These are phyloP conservation scores for Stenoptilia bipunctidactyla DNA, from an alignment of 2,888 invertebrate species.

Conservation along the genomic window DNA sequence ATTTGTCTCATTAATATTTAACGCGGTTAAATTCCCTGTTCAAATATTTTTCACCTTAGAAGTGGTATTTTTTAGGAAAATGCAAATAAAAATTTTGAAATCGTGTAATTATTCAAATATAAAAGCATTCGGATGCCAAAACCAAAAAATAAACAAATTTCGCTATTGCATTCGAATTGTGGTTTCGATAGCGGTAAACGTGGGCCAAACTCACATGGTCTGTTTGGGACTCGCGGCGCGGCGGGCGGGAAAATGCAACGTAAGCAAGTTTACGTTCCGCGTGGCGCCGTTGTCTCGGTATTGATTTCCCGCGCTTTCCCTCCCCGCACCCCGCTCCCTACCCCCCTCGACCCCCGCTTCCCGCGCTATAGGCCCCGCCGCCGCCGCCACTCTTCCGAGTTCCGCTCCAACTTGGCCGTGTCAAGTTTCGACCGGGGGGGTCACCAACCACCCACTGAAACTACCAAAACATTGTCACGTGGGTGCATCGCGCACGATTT, in stretches of 20 bases:
- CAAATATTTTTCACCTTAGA: too few relatives aligned
- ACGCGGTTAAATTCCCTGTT: too few relatives aligned
- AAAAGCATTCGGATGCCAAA: too few relatives aligned
- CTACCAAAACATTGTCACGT: slow-evolving; percentile 35
- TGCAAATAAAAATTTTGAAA: too few relatives aligned
- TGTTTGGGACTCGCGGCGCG: background rate
- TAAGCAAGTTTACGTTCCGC: slow-evolving; percentile 5
- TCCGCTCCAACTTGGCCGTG: background rate
- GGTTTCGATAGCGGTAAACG: too few relatives aligned
- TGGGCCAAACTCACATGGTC: too few relatives aligned
- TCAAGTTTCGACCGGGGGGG: slow-evolving; percentile 9
- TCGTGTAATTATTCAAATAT: too few relatives aligned
- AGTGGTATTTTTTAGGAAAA: too few relatives aligned
- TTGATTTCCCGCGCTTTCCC: slow-evolving; percentile 35
- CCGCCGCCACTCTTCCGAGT: slow-evolving; percentile 13
- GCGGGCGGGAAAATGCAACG: slow-evolving; percentile 5
- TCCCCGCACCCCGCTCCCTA: slow-evolving; percentile 13
- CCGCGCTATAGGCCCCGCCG: slow-evolving; percentile 17
- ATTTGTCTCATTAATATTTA: too few relatives aligned
- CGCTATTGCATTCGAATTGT: too few relatives aligned
- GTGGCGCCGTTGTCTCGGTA: slow-evolving; percentile 27
- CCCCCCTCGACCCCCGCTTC: slow-evolving; percentile 17
- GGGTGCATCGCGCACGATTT: slow-evolving; percentile 17
- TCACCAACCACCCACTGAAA: slow-evolving; percentile 20
- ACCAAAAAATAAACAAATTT: too few relatives aligned